A percentile compares a stretch with the other conserved stretches of the same genome.
These are phyloP conservation scores for Sclerurus mexicanus DNA, from an alignment of 2,113 vertebrate genomes.

Conservation along the genomic window DNA sequence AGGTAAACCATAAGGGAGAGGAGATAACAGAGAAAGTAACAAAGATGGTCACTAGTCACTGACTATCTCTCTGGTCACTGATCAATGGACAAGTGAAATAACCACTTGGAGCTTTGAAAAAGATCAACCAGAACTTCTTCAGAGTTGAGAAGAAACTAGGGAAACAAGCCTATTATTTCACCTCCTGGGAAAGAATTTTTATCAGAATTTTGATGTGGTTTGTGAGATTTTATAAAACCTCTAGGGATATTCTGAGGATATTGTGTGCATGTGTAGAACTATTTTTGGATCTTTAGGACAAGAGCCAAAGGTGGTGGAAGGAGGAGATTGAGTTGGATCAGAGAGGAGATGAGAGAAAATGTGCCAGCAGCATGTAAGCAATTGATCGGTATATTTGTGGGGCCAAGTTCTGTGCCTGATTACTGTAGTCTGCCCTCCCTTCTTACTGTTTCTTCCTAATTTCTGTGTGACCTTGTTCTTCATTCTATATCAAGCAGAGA, in stretches of 20 bases:
- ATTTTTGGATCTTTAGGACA: neutral
- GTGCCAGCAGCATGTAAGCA: neutral
- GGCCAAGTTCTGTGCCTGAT: no score
- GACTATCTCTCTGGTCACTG: neutral
- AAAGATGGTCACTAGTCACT: no score
- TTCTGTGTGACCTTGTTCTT: neutral
- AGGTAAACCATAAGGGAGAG: neutral
- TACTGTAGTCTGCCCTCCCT: neutral
- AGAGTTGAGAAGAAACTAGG: neutral
- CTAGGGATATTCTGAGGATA: neutral
- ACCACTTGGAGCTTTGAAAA: neutral
- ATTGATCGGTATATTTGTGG: no score
- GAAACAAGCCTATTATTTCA: neutral
- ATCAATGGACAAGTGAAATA: neutral
- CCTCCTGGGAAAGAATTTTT: neutral
- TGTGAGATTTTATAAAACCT: neutral
- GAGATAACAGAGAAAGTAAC: neutral
- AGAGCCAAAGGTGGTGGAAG: neutral
- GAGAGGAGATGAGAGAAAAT: neutral
- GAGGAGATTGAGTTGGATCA: rapidly evolving
- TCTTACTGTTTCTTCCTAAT: neutral
- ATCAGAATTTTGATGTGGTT: neutral
- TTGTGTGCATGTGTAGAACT: neutral
- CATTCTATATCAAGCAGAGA: neutral
- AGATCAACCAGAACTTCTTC: neutral